Evolutionary conservation across 2,113 vertebrate genomes (phyloP), one percentile per base, ranked within the genome.

Genomic region (Actinemys pallida): DNA sequence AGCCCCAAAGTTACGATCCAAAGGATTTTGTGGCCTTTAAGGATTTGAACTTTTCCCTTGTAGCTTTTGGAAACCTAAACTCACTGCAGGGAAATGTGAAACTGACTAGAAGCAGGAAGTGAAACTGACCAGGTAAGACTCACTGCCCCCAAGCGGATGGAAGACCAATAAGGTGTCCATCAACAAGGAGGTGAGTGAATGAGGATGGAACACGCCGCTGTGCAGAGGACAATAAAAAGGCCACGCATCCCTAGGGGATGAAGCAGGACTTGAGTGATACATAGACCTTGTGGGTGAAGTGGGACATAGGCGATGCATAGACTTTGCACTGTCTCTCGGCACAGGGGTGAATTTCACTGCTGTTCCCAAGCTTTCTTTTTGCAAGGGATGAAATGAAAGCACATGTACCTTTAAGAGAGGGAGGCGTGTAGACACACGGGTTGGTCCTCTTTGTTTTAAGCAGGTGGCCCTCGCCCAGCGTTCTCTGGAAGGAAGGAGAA

Each of bases 361-460:
- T 12, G 13, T 24, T 42, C 53, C 54, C 29, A 8, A 14, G 14
- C n/a, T 16, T 11, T 13, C n/a, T 50, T 57, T 35, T 57, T 39
- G n/a, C 7, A 29, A 56, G n/a, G 53, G 52, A 42, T 57, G n/a
- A 16, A 29, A 52, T 27, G 17, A 85, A 35, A 81, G 52, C 42
- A 72, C 3, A 2, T 1, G 94, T 98, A 99, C 99, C 99, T 99
- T 99, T 99, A 88, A 99, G 99, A 13, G 99, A 99, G 7, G 99
- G 99, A 0, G 99, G 99, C 1, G 99, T 99, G 96, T 99, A 99
- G 93, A 98, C 97, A 94, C 98, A 97, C 29, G 98, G 98, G 88
- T 99, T 99, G 92, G 98, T 72, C 97, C 98, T 98, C 98, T 99
- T 99, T 88, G 98, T 98, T 98, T 99, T 99, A 49, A 98, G 98